Percentiles rank a stretch among this genome's conserved stretches.
phyloP scores from a whole-genome alignment of 1,140 invertebrate genomes.

The Leptopilina clavipes region DNA sequence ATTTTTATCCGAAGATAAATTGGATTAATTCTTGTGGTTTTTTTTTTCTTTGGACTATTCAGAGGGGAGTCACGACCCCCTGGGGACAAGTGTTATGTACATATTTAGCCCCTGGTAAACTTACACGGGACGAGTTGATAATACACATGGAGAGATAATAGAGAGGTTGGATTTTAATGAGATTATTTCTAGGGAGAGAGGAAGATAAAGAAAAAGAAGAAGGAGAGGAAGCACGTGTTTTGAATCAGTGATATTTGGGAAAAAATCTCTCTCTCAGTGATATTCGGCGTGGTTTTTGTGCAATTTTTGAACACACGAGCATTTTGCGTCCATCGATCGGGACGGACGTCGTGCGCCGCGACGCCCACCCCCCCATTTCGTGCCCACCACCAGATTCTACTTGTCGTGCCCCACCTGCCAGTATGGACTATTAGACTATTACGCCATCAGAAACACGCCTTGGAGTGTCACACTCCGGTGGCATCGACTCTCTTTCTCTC shows the following conservation, averaged over 20 bases:
- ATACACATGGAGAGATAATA: too few species aligned
- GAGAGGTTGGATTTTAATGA: background rate
- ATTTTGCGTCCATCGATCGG: slow-evolving; percentile 65
- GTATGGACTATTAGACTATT: slow-evolving; percentile 57
- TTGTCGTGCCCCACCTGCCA: slow-evolving; percentile 55
- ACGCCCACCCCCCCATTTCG: slow-evolving; percentile 52
- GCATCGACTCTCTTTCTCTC: slow-evolving; percentile 19
- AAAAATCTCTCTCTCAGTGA: too few species aligned
- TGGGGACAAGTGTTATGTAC: too few species aligned
- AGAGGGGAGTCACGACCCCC: too few species aligned
- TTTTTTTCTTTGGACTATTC: too few species aligned
- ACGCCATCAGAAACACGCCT: slow-evolving; percentile 63
- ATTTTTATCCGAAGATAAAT: too few species aligned
- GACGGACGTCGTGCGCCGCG: slow-evolving; percentile 64
- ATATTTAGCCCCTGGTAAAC: too few species aligned
- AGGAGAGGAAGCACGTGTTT: background rate
- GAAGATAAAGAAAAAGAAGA: background rate
- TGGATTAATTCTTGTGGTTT: too few species aligned
- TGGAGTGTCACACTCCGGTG: slow-evolving; percentile 24
- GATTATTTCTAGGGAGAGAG: too few species aligned
- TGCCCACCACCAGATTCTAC: slow-evolving; percentile 34
- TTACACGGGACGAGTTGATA: too few species aligned
- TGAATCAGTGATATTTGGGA: background rate
- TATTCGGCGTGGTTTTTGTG: background rate
- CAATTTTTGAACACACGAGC: slow-evolving; percentile 35